Conservation (phyloP, 2,113 vertebrate genomes). For the Nyctereutes procyonoides region DNA sequence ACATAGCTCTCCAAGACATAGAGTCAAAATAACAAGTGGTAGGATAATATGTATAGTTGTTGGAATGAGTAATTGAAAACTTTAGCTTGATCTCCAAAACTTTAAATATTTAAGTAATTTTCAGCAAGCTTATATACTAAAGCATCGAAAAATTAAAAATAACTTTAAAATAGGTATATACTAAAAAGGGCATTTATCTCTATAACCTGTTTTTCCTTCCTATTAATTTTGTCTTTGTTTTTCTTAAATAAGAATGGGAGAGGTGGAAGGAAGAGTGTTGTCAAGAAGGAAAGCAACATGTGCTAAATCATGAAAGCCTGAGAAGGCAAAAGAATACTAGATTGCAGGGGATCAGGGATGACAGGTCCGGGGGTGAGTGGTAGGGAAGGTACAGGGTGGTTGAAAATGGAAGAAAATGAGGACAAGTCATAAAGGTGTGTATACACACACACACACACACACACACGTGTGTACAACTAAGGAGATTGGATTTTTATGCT, state of each 20-base stretch:
- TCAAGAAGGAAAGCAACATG: not conserved
- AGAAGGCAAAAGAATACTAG: not conserved
- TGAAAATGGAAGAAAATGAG: not conserved
- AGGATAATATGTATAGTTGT: not conserved
- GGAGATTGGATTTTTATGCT: not conserved
- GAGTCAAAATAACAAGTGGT: not conserved
- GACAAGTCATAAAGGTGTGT: not conserved
- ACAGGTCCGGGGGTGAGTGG: not conserved
- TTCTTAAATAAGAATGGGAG: not conserved
- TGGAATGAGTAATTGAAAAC: not conserved
- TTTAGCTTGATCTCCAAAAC: not conserved
- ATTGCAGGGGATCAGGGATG: not conserved
- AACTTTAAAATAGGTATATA: not conserved
- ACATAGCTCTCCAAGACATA: not conserved
- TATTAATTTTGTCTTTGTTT: not conserved
- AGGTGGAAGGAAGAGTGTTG: not conserved
- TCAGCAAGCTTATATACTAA: not conserved
- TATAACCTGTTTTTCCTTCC: not conserved
- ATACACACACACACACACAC: not conserved
- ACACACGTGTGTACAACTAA: not conserved
- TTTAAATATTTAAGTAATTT: slow-evolving; percentile 9
- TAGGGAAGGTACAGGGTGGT: accelerated
- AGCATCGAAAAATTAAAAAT: not conserved
- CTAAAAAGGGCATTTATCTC: not conserved
- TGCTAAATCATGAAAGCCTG: not conserved